These are phyloP conservation scores for Amphipoea lucens DNA, from an alignment of 2,888 invertebrate species.

Conservation along the genomic window DNA sequence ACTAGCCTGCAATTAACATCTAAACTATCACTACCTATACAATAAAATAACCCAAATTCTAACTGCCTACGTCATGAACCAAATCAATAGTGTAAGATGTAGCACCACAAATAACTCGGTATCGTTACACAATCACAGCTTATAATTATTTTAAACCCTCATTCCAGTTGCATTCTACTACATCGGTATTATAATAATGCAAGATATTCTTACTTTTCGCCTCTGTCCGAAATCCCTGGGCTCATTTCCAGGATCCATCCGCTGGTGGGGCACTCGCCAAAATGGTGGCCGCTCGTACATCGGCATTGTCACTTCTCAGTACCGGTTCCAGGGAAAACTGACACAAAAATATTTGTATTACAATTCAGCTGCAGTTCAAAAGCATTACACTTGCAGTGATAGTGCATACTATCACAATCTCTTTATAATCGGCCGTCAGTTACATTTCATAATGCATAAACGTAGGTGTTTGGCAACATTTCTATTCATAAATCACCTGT, in stretches of 20 bases:
- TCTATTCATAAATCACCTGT: conserved; percentile 78
- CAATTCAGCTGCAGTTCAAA: conserved; percentile 39
- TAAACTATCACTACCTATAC: neutral
- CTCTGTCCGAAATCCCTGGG: conserved; percentile 77
- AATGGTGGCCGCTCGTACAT: conserved; percentile 91
- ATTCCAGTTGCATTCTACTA: neutral
- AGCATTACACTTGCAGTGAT: conserved; percentile 48
- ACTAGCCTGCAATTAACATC: neutral
- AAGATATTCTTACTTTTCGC: conserved; percentile 72
- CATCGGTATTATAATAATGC: conserved; percentile 8
- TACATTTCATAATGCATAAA: conserved; percentile 63
- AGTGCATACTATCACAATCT: conserved; percentile 59
- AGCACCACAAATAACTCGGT: conserved; percentile 33
- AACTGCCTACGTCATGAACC: conserved; percentile 31
- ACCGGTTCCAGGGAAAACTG: conserved; percentile 66
- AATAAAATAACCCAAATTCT: conserved; percentile 15
- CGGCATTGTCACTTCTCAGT: conserved; percentile 82
- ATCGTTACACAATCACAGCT: conserved; percentile 34
- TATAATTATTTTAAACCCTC: conserved; percentile 11
- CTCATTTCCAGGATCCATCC: conserved; percentile 85
- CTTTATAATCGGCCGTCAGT: conserved; percentile 54
- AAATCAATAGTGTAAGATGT: conserved; percentile 18
- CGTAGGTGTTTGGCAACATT: conserved; percentile 82
- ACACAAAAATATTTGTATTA: conserved; percentile 64
- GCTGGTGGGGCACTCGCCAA: conserved; percentile 90